A percentile compares a stretch with the other conserved stretches of the same genome.
Evolutionary conservation across 2,113 vertebrate species (phyloP).

Genomic region (Glaucomys volans): DNA sequence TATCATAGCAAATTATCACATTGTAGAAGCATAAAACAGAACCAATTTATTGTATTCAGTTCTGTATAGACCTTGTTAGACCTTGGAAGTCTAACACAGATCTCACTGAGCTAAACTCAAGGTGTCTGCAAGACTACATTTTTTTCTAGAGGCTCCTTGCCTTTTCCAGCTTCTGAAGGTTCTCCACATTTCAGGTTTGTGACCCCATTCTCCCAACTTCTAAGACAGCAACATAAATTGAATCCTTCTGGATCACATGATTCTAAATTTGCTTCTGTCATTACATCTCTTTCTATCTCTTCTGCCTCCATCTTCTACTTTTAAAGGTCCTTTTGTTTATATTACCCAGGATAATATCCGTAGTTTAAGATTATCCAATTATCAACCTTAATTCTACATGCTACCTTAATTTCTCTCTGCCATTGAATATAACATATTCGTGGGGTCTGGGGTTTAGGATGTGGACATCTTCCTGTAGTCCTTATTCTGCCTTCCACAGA

Average conservation of each 20-base stretch:
- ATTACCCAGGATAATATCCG: neutral
- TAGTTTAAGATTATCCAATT: neutral
- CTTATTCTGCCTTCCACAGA: neutral
- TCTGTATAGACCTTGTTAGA: no score
- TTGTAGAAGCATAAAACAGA: slow-evolving; percentile 14
- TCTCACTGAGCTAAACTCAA: neutral
- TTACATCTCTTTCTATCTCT: neutral
- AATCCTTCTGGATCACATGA: neutral
- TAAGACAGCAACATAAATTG: neutral
- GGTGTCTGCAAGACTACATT: neutral
- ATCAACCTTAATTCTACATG: neutral
- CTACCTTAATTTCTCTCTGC: neutral
- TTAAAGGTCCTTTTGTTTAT: neutral
- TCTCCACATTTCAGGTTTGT: neutral
- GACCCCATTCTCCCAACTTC: neutral
- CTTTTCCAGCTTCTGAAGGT: neutral
- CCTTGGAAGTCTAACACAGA: neutral
- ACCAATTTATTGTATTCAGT: neutral
- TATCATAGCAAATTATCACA: neutral
- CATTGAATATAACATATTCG: neutral
- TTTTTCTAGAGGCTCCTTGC: neutral
- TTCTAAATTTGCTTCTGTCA: neutral
- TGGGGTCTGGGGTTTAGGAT: neutral
- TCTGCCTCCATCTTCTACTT: neutral
- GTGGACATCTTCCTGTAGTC: neutral